Conservation (phyloP, 2,113 vertebrate genomes). For the Uria lomvia region DNA sequence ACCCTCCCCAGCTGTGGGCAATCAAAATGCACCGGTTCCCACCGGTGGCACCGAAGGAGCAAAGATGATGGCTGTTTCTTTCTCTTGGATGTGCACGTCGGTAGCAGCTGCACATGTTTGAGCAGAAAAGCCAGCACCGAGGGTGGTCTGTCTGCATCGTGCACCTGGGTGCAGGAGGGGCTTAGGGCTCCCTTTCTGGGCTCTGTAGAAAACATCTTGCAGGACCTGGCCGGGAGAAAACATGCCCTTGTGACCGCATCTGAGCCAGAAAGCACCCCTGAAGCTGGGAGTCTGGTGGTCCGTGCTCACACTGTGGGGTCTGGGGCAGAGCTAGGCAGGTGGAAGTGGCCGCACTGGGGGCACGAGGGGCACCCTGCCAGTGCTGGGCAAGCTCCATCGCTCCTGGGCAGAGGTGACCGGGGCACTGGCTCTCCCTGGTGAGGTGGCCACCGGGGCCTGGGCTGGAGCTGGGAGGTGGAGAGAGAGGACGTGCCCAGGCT, state of each 20-base stretch:
- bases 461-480: background rate
- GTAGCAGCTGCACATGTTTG: background rate
- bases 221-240: background rate
- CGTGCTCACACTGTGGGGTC: accelerated
- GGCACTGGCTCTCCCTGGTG: background rate
- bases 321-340: background rate
- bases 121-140: background rate
- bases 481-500: background rate
- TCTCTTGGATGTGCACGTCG: background rate
- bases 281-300: background rate
- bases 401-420: background rate
- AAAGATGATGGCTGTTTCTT: background rate
- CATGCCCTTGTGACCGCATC: accelerated
- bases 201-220: background rate
- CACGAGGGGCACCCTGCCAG: background rate
- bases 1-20: background rate
- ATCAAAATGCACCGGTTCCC: accelerated
- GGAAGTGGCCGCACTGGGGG: accelerated
- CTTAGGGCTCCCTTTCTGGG: background rate
- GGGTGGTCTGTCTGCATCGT: background rate
- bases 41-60: accelerated
- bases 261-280: background rate
- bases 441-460: background rate
- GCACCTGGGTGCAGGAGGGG: accelerated
- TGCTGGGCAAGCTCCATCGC: background rate